Evolutionary conservation across 2,113 vertebrate genomes (phyloP).

Genomic region (Agelaius tricolor): DNA sequence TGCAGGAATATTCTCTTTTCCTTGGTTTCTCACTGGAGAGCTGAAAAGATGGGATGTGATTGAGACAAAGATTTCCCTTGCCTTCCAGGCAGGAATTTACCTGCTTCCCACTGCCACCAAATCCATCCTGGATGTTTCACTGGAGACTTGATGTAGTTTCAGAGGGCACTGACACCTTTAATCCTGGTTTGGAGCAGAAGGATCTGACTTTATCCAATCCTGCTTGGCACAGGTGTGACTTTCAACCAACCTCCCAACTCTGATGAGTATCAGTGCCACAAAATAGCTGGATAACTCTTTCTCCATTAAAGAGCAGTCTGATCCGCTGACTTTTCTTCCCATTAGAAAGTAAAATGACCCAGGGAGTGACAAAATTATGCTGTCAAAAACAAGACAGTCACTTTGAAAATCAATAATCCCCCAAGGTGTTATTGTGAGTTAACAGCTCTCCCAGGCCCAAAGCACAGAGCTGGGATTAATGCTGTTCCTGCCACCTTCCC

Average conservation of each 20-base stretch:
- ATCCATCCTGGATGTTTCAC: background rate
- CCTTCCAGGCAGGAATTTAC: background rate
- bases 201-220: background rate
- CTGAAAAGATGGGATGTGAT: background rate
- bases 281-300: background rate
- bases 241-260: background rate
- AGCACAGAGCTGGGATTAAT: background rate
- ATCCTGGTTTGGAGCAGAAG: background rate
- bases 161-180: background rate
- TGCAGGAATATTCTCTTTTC: background rate
- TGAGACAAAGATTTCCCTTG: background rate
- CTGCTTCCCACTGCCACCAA: background rate
- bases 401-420: slow-evolving; percentile 58
- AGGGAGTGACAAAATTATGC: slow-evolving; percentile 28
- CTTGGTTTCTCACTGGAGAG: background rate
- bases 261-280: background rate
- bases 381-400: slow-evolving; percentile 45
- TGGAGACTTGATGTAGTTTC: background rate
- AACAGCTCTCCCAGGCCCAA: background rate
- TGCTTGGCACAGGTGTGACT: background rate
- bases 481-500: background rate
- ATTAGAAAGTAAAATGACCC: slow-evolving; percentile 59
- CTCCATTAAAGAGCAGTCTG: background rate
- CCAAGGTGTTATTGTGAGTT: slow-evolving; percentile 34
- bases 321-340: background rate